Conservation (phyloP, 2,888 invertebrate species). For the Argyresthia goedartella region DNA sequence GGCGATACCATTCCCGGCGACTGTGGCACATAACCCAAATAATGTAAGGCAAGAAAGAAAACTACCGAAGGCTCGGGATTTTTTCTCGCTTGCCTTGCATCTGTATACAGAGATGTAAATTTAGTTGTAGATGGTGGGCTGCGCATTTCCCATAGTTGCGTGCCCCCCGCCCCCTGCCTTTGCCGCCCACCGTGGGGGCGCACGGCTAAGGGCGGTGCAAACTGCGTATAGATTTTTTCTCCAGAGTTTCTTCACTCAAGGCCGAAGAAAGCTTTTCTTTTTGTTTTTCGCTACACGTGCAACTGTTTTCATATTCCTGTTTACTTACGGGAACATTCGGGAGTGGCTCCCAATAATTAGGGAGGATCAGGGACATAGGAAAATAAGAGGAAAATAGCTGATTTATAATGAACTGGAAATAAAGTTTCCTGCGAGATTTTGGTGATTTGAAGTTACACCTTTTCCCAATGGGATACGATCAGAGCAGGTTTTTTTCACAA, state of each 20-base stretch:
- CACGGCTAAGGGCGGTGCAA: not conserved
- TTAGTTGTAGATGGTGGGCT: slow-evolving; percentile 1
- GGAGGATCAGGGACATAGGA: not conserved
- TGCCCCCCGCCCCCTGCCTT: not conserved
- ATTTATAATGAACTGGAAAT: not conserved
- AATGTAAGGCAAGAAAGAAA: not conserved
- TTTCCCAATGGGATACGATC: not conserved
- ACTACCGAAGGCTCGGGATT: not conserved
- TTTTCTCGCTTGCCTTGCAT: not conserved
- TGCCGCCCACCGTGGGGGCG: not conserved
- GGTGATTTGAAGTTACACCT: not conserved
- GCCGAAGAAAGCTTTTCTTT: slow-evolving; percentile 34
- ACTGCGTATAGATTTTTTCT: slow-evolving; percentile 53
- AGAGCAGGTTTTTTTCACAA: too few relatives aligned
- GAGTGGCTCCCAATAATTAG: not conserved
- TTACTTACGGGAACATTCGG: not conserved
- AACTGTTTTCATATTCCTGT: not conserved
- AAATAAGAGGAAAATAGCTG: not conserved
- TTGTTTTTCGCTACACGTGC: slow-evolving; percentile 3
- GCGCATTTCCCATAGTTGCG: slow-evolving; percentile 13
- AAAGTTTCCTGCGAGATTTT: not conserved
- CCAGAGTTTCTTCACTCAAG: slow-evolving; percentile 28
- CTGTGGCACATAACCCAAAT: not conserved
- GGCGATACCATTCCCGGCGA: slow-evolving; percentile 21
- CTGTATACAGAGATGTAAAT: not conserved